phyloP scores from a whole-genome alignment of 2,888 invertebrate species.

The Cephalotes varians region DNA sequence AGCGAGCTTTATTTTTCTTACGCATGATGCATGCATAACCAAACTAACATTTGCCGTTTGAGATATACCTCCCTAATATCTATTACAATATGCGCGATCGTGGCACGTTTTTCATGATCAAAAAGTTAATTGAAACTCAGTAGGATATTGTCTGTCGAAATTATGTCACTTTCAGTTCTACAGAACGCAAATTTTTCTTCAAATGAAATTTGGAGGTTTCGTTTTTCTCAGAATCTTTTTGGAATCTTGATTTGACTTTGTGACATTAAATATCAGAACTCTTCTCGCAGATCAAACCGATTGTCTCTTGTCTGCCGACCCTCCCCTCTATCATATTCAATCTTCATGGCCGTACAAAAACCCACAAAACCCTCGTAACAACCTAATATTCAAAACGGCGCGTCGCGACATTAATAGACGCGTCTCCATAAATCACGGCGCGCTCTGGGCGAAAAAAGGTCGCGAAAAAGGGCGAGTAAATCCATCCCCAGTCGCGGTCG shows the following conservation, averaged over 20 bases:
- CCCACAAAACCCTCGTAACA: slow-evolving; percentile 50
- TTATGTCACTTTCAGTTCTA: not conserved
- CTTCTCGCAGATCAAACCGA: not conserved
- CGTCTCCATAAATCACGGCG: slow-evolving; percentile 75
- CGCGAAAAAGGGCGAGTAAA: slow-evolving; percentile 61
- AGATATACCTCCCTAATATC: too few relatives aligned
- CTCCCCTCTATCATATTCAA: slow-evolving; percentile 15
- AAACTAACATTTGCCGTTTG: too few relatives aligned
- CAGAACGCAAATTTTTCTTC: not conserved
- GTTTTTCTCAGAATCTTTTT: not conserved
- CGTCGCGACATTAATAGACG: slow-evolving; percentile 72
- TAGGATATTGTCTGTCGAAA: not conserved
- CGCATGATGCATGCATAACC: not conserved
- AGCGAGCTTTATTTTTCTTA: not conserved
- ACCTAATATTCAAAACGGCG: slow-evolving; percentile 59
- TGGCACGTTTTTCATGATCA: too few relatives aligned
- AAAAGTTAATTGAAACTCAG: not conserved
- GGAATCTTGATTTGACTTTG: not conserved
- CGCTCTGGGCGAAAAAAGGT: slow-evolving; percentile 59
- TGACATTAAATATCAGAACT: not conserved
- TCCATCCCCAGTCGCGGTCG: slow-evolving; percentile 52
- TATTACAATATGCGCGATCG: too few relatives aligned
- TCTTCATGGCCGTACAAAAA: slow-evolving; percentile 36
- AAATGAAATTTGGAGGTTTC: not conserved
- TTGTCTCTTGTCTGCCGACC: slow-evolving; percentile 3